Evolutionary conservation across 2,797 vertebrate species (phyloP), one percentile per base, ranked within the genome.

Genomic region (Jordanella pulchra): DNA sequence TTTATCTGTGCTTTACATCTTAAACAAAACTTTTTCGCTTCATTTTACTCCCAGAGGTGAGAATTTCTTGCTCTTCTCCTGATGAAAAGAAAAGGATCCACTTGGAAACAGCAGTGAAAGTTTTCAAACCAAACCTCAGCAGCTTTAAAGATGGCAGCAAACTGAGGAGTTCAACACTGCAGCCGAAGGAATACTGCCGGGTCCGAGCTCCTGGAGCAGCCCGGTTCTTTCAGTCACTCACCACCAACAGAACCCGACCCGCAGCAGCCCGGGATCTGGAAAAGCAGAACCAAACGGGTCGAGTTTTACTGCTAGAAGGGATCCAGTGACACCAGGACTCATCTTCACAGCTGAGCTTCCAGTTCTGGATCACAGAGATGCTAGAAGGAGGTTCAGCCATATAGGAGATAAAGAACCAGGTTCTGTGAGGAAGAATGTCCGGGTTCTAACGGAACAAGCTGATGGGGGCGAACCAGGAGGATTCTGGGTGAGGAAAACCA

Each of bases 71-170:
- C 9, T 39, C 4, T 17, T 5, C 11, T 13, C 54, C 6, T 30
- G 55, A 54, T 64, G 2, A 2, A 28, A 73, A n/a, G 64, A 1
- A 71, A 47, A 39, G 77, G 84, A 71, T 73, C 75, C 65, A 77
- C 63, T 42, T 54, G 28, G 55, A 58, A 70, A 30, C 25, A 44
- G 17, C 63, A 79, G 32, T 77, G 21, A 6, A 61, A 77, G 44
- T 3, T 13, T 11, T 71, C 25, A 60, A 85, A 73, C 21, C 21
- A 42, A 80, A 81, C 23, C 69, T 54, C 47, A 48, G 28, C 18
- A 32, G 23, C 53, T 7, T 21, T 25, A 11, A 68, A 70, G 27
- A 25, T 42, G 56, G 39, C 55, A 48, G 4, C 18, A 35, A 39
- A 3, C 35, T 9, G 21, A 50, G 48, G 21, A 21, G 56, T 32